Evolutionary conservation across 2,113 vertebrate species (phyloP), one percentile per base, ranked within the genome.

Genomic region (Ptilonorhynchus violaceus): DNA sequence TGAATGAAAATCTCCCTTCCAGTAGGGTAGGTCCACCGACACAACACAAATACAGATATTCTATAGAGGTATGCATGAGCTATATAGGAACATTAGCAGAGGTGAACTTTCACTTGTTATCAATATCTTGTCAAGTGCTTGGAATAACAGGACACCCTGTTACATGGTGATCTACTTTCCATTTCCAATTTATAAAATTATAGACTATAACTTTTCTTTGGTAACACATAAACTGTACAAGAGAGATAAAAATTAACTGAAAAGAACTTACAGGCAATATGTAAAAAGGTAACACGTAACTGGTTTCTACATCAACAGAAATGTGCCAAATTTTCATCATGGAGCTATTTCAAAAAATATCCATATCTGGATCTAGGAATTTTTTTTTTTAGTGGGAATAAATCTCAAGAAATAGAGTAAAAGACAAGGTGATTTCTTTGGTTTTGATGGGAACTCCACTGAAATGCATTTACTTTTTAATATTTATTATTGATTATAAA

Each of bases 61-160:
- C 14, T 75, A 4, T 7, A 53, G 46, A 68, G 0, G 1, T 31
- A 47, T 25, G 3, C 21, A 17, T 42, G 13, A 9, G 4, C 4
- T 66, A 75, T 23, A 4, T 2, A 59, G 41, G 24, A 72, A 53
- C 5, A 13, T 30, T 47, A 53, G 3, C 22, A 76, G 35, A 77
- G 13, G 12, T 62, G 37, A 24, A 21, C 25, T 72, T 89, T 27
- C 24, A 37, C 6, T 23, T 70, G 3, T 11, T 53, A 46, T 33
- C 27, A 52, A 20, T 12, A 14, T 28, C 22, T 64, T 79, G 15
- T 58, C 62, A 91, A 4, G 10, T 72, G 7, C 30, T 63, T 59
- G 39, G 8, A 62, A 53, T 53, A 83, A 60, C 30, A 72, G 17
- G 42, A 70, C 15, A 53, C 3, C 2, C 2, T n/a, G 20, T 4